A percentile compares a stretch with the other conserved stretches of the same genome.
phyloP scores from a whole-genome alignment of 2,888 invertebrate genomes.

The Ormyrus nitidulus region DNA sequence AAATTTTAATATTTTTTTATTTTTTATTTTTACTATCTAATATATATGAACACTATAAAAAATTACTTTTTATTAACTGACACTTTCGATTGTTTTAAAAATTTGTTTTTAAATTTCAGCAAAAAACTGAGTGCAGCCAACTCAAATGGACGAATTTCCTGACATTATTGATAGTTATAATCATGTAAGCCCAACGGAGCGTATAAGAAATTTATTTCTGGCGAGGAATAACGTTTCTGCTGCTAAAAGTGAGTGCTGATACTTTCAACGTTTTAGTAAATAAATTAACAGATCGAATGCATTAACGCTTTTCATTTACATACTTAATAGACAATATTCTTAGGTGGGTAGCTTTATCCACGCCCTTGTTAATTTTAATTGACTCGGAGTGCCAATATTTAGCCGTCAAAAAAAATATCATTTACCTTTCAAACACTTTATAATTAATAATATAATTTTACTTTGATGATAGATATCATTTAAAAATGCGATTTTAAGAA shows the following conservation, averaged over 20 bases:
- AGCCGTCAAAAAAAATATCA: too few species aligned
- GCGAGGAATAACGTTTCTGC: conserved; percentile 71
- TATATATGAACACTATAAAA: too few species aligned
- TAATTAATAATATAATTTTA: background rate
- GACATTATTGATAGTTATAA: conserved; percentile 73
- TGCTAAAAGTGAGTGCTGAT: conserved; percentile 67
- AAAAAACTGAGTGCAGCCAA: too few species aligned
- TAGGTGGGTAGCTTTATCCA: conserved; percentile 40
- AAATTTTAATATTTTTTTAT: too few species aligned
- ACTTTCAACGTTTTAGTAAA: conserved; percentile 69
- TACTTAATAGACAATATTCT: conserved; percentile 54
- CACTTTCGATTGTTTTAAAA: too few species aligned
- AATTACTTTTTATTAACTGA: too few species aligned
- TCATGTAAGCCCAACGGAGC: conserved; percentile 65
- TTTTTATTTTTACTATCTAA: too few species aligned
- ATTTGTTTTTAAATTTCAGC: too few species aligned
- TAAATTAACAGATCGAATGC: conserved; percentile 73
- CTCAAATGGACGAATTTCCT: conserved; percentile 34
- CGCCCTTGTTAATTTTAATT: conserved; percentile 12
- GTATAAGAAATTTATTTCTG: conserved; percentile 21
- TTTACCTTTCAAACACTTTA: background rate
- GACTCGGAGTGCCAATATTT: too few species aligned
- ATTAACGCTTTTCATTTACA: conserved; percentile 60
- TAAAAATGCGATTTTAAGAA: background rate
- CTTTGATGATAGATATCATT: conserved; percentile 1